Base-by-base conservation (phyloP, 2,113 vertebrate genomes). In the Erythrocebus patas region DNA sequence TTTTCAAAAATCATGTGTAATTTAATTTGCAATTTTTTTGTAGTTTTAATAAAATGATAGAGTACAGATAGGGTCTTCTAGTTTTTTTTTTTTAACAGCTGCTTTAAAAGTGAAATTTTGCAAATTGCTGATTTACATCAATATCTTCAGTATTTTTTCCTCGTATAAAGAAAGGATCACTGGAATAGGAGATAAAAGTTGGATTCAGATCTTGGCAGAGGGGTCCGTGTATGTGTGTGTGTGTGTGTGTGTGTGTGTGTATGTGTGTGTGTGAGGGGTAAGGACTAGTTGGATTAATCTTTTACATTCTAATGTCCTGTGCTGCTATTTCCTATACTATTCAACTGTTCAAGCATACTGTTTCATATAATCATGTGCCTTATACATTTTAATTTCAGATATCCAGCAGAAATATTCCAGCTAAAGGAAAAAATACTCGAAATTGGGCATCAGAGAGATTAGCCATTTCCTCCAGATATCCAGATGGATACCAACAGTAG, bases 371-470 rank as follows among this genome's bases (percentile, higher is more conserved):
- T 25, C 35, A 43, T 64, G 27, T 90, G 43, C 50, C 61, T 87
- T 96, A 18, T 17, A n/a, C 17, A 91, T 96, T 91, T 96, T 68
- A 8, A 55, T 93, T 96, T 57, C 50, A 85, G 75, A 35, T 73
- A 48, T 32, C 48, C 50, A 52, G n/a, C n/a, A 95, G n/a, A 93
- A 93, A 50, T 91, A 64, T 80, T 95, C 25, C 30, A 95, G 40
- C 57, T 89, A 91, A 80, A 73, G 75, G n/a, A 70, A 91, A 96
- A 87, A 87, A 78, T 90, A 48, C 45, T 50, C 96, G 59, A 96
- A 92, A 30, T 40, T 89, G 93, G 89, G 32, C 9, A 45, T 84
- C 64, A 95, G 75, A 88, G 55, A 18, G 75, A 91, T 76, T 72
- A 91, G 55, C 78, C 55, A 30, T 88, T 94, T 96, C 50, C 50